phyloP scores from a whole-genome alignment of 2,113 vertebrate genomes.

The Leucosticte australis region DNA sequence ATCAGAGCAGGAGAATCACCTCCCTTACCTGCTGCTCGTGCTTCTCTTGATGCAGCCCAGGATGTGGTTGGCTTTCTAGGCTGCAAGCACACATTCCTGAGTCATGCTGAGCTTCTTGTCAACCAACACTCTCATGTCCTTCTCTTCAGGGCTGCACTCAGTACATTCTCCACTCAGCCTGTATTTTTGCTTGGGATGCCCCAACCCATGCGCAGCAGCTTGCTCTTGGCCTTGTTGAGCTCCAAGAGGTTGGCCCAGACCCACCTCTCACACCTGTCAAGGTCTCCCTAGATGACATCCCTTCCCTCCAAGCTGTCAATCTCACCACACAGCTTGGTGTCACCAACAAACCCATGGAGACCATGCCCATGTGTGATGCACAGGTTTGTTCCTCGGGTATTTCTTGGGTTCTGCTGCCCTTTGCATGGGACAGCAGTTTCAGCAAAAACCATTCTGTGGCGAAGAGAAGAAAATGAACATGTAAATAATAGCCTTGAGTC shows the following conservation, averaged over 20 bases:
- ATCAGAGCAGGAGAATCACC: fast-evolving
- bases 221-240: not conserved
- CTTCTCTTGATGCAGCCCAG: not conserved
- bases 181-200: not conserved
- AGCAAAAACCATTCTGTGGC: not conserved
- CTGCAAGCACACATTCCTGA: not conserved
- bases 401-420: not conserved
- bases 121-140: not conserved
- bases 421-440: not conserved
- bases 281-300: not conserved
- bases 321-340: not conserved
- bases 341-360: not conserved
- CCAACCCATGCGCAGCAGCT: not conserved
- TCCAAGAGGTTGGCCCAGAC: not conserved
- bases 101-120: not conserved
- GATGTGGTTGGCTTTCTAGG: not conserved
- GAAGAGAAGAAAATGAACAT: not conserved
- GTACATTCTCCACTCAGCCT: not conserved
- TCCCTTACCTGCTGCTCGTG: fast-evolving
- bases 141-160: not conserved
- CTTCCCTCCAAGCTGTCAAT: not conserved
- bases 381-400: fast-evolving
- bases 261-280: not conserved
- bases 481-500: not conserved
- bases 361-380: fast-evolving